Base-by-base conservation (phyloP, 1,140 invertebrate genomes). In the Lepidurus apus region DNA sequence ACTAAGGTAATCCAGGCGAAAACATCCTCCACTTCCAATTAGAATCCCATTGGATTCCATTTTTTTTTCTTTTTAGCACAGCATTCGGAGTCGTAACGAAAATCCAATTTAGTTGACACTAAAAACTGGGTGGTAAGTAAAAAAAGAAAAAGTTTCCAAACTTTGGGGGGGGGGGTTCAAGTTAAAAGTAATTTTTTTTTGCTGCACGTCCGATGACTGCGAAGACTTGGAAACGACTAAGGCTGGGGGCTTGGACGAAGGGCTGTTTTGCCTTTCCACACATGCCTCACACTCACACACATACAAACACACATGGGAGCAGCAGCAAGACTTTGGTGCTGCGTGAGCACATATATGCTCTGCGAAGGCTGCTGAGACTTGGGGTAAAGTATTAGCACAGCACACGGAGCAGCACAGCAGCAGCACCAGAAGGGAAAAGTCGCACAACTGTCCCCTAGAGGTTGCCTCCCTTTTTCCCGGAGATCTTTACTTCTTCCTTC, bases 201-300 rank as follows among this genome's bases (percentile, higher is more conserved):
- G 34, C 34, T 65, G 21, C 17, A 65, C 53, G 8, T 65, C 53
- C 21, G 53, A 21, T 21, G 17, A 7, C 17, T 13, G 21, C 6
- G 53, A 65, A 17, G 9, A 7, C 17, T 21, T 65, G 13, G 53
- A 13, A 65, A n/a, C 53, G 21, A 65, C 53, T 65, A 65, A 65
- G 53, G 21, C 7, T 65, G 6, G 53, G 53, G 53, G 9, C 53
- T 65, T 7, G 53, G 53, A 65, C 53, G 9, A 21, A 17, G 13
- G 53, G 53, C 17, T 65, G 53, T 65, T 65, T 65, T 65, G 53
- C 53, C 53, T 65, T 65, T 65, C 53, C 10, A 65, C 47, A 65
- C 53, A 65, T 65, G 53, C 53, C 53, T n/a, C 53, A 65, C 53
- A 65, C 53, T n/a, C 53, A 65, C 53, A 65, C 47, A 65, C 53